phyloP scores from a whole-genome alignment of 2,113 vertebrate genomes.

The Eira barbara region DNA sequence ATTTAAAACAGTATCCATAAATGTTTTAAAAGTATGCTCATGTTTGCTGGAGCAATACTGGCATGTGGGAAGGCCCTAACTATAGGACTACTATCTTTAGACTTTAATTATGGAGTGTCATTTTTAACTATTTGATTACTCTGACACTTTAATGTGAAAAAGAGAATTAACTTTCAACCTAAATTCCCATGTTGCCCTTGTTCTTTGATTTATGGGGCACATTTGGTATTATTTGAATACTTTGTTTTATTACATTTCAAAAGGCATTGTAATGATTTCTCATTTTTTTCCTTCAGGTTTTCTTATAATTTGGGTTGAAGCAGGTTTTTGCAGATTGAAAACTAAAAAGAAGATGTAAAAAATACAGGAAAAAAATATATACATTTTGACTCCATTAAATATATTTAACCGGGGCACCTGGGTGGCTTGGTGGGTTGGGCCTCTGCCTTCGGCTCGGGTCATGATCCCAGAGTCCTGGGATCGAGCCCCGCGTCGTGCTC shows the following conservation, averaged over 20 bases:
- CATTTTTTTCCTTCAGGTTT: background rate
- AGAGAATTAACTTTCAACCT: background rate
- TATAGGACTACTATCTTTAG: background rate
- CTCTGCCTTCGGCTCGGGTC: too few species aligned
- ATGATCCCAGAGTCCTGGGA: too few species aligned
- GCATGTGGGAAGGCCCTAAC: background rate
- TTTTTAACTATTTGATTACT: background rate
- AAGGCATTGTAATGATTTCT: background rate
- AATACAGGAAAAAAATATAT: background rate
- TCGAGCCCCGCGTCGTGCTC: too few species aligned
- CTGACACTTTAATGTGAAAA: background rate
- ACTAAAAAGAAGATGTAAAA: background rate
- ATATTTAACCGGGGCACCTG: background rate
- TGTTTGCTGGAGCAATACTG: background rate
- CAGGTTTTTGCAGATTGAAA: background rate
- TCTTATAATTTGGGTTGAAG: background rate
- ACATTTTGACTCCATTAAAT: background rate
- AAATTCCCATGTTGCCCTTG: background rate
- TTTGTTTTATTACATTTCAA: conserved; percentile 35
- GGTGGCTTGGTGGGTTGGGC: too few species aligned
- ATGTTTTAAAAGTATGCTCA: background rate
- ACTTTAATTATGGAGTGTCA: background rate
- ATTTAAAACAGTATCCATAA: background rate
- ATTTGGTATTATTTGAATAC: background rate
- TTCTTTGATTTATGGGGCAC: background rate